Evolutionary conservation across 2,888 invertebrate genomes (phyloP), one percentile per base, ranked within the genome.

Genomic region (Altica lythri): DNA sequence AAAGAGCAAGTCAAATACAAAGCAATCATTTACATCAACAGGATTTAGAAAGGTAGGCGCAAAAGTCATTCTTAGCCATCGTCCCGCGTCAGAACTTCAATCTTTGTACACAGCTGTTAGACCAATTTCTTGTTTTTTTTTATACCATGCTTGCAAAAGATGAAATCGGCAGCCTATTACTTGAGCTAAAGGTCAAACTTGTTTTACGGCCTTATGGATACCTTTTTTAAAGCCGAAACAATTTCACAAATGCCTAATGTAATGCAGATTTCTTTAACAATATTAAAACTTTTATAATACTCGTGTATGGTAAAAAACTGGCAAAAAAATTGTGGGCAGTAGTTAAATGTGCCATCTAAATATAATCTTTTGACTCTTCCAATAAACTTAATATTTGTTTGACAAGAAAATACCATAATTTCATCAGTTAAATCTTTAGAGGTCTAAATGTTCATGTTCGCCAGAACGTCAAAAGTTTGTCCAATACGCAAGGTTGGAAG

Each of bases 121-220:
- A n/a, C n/a, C n/a, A n/a, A n/a, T n/a, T n/a, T n/a, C n/a, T n/a
- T n/a, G n/a, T n/a, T n/a, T n/a, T n/a, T n/a, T n/a, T 37, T 18
- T 45, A 35, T 12, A 35, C 45, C 45, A 45, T 4, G 45, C 13
- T 14, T 45, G 37, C 10, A 32, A 25, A 35, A 44, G 29, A 32
- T 51, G 27, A 30, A 51, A 51, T 22, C 35, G 22, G 19, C 45
- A 52, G 1, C 45, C 25, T 2, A 37, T 45, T 25, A 52, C 25
- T 45, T 52, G 13, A 22, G 27, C 27, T 10, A 14, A 17, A 16
- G 52, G 45, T n/a, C 18, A 52, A 35, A 45, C 27, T 27, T 12
- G 35, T 18, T 27, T 29, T 1, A 35, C 37, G 10, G 25, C 34
- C 32, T 25, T 22, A 27, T 48, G 49, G 2, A 49, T 49, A 3